Evolutionary conservation across 2,888 invertebrate species (phyloP).

Genomic region (Apoda limacodes): DNA sequence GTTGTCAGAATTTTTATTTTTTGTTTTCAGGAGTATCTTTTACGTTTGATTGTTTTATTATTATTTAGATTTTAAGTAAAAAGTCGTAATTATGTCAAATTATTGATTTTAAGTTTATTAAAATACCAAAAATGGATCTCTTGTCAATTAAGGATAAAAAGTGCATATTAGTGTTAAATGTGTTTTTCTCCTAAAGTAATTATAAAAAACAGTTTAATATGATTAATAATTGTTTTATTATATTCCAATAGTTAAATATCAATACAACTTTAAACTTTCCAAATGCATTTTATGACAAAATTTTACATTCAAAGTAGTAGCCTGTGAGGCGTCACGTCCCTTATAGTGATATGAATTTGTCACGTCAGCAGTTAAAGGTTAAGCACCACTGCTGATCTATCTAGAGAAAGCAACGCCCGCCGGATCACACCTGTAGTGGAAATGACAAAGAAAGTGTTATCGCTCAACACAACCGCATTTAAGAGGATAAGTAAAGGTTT

Average conservation of each 20-base stretch:
- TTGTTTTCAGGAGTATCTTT: constrained; percentile 8
- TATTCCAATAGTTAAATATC: constrained; percentile 2
- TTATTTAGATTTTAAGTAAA: constrained; percentile 7
- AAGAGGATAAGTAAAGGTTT: too few relatives aligned
- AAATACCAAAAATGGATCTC: constrained; percentile 10
- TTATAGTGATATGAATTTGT: constrained; percentile 9
- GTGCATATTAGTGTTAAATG: constrained; percentile 1
- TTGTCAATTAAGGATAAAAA: constrained; percentile 8
- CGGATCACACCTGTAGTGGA: too few relatives aligned
- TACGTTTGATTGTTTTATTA: constrained; percentile 5
- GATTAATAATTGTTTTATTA: constrained; percentile 3
- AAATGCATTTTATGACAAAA: too few relatives aligned
- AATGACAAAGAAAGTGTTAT: too few relatives aligned
- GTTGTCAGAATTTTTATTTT: constrained; percentile 12
- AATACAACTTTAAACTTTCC: background rate
- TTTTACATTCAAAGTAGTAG: constrained; percentile 10
- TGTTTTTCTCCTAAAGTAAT: constrained; percentile 1
- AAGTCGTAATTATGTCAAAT: constrained; percentile 7
- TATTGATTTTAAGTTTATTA: constrained; percentile 8
- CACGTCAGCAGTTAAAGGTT: constrained; percentile 5
- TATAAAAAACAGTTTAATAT: constrained; percentile 3
- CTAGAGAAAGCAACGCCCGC: too few relatives aligned
- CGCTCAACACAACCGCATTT: too few relatives aligned
- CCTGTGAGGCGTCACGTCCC: constrained; percentile 10
- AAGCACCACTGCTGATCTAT: too few relatives aligned